These are phyloP conservation scores for Aphyosemion australe DNA, from an alignment of 2,113 vertebrate genomes.

Conservation along the genomic window DNA sequence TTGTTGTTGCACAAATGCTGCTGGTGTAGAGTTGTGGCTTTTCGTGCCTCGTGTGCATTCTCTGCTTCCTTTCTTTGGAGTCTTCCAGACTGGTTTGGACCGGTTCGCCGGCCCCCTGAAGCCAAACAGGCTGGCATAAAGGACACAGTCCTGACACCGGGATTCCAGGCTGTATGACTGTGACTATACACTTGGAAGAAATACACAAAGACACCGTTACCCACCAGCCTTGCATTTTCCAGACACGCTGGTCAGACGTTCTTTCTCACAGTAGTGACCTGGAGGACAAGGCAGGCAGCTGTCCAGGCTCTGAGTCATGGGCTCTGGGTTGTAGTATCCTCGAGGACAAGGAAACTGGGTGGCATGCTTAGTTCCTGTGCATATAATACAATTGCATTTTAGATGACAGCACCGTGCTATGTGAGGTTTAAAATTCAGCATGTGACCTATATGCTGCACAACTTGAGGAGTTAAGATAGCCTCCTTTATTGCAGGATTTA, in stretches of 20 bases:
- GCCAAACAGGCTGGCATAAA: conserved; percentile 25
- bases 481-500: background rate
- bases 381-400: conserved; percentile 19
- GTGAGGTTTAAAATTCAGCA: background rate
- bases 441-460: background rate
- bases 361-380: conserved; percentile 84
- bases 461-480: background rate
- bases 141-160: conserved; percentile 34
- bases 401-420: background rate
- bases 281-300: conserved; percentile 93
- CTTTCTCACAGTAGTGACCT: conserved; percentile 89
- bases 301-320: conserved; percentile 89
- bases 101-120: conserved; percentile 6
- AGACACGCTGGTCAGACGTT: conserved; percentile 85
- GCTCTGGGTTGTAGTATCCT: conserved; percentile 94
- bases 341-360: conserved; percentile 91
- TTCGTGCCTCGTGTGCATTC: conserved; percentile 22
- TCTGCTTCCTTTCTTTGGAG: conserved; percentile 5
- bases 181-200: conserved; percentile 24
- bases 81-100: conserved; percentile 17
- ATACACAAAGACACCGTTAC: conserved; percentile 51
- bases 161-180: conserved; percentile 12
- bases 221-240: conserved; percentile 89
- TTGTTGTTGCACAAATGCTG: conserved; percentile 11
- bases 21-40: conserved; percentile 15